These are phyloP conservation scores for Parazoanthus darwini DNA, from an alignment of 92 coral and sea anemone genomes.

Conservation along the genomic window DNA sequence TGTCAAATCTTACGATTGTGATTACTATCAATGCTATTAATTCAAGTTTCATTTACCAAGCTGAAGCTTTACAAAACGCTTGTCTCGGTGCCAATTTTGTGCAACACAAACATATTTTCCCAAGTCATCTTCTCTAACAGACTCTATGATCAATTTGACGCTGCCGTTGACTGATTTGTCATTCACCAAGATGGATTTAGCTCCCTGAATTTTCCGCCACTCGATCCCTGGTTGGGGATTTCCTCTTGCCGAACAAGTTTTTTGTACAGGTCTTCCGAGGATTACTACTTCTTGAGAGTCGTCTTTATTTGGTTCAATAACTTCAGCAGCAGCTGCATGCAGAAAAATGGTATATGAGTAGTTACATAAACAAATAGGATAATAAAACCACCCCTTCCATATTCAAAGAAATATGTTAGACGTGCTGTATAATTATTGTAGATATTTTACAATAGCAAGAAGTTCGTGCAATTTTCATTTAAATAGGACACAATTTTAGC, in stretches of 20 bases:
- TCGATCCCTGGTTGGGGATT: slow-evolving; percentile 64
- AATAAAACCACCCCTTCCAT: too few species aligned
- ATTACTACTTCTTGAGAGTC: not conserved
- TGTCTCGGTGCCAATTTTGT: slow-evolving; percentile 48
- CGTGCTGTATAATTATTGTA: too few species aligned
- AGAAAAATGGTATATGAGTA: not conserved
- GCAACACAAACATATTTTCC: slow-evolving; percentile 68
- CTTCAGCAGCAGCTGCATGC: slow-evolving; percentile 18
- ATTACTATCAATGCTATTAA: too few species aligned
- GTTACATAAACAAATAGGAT: too few species aligned
- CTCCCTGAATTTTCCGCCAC: slow-evolving; percentile 52
- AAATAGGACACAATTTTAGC: too few species aligned
- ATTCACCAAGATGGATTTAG: not conserved
- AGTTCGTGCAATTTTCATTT: too few species aligned
- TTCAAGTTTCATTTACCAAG: not conserved
- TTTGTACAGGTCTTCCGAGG: slow-evolving; percentile 42
- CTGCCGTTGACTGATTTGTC: slow-evolving; percentile 27
- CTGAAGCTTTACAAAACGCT: slow-evolving; percentile 5
- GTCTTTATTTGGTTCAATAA: not conserved
- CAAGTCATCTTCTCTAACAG: slow-evolving; percentile 48
- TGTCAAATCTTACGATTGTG: too few species aligned
- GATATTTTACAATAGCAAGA: too few species aligned
- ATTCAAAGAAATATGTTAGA: too few species aligned
- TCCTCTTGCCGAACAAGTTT: slow-evolving; percentile 64
- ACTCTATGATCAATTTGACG: slow-evolving; percentile 28